Percentiles rank a stretch among this genome's conserved stretches.
phyloP scores from a whole-genome alignment of 23 tunicate species.

The Halocynthia aurantium region DNA sequence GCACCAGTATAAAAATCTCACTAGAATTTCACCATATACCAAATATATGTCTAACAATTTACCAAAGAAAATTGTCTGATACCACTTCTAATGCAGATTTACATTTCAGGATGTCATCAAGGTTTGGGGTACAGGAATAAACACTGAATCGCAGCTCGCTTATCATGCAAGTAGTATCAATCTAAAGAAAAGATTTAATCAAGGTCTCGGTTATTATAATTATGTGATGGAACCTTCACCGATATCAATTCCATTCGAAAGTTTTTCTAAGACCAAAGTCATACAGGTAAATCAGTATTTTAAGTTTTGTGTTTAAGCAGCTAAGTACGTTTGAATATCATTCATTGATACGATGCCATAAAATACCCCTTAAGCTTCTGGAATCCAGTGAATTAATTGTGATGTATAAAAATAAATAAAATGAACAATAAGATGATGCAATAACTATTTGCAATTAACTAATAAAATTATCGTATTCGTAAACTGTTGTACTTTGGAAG shows the following conservation, averaged over 20 bases:
- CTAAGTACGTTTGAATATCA: too few relatives aligned
- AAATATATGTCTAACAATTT: background rate
- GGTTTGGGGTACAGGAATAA: conserved; percentile 75
- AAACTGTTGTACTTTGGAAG: too few relatives aligned
- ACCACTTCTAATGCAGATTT: background rate
- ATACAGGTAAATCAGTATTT: conserved; percentile 11
- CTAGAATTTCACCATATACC: background rate
- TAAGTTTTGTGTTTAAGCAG: too few relatives aligned
- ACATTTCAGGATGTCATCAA: conserved; percentile 24
- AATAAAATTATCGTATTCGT: too few relatives aligned
- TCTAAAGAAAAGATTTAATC: background rate
- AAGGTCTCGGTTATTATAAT: conserved; percentile 13
- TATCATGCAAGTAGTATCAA: conserved; percentile 34
- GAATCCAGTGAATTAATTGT: background rate
- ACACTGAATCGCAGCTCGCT: conserved; percentile 84
- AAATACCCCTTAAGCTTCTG: background rate
- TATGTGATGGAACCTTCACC: conserved; percentile 67
- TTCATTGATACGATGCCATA: too few relatives aligned
- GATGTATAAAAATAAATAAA: too few relatives aligned
- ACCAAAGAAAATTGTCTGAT: background rate
- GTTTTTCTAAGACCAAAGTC: conserved; percentile 39
- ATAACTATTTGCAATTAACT: too few relatives aligned
- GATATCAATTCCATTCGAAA: conserved; percentile 53
- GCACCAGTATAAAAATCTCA: background rate
- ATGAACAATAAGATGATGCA: too few relatives aligned